phyloP scores from a whole-genome alignment of 2,797 vertebrate genomes.

The Oryzias sinensis region DNA sequence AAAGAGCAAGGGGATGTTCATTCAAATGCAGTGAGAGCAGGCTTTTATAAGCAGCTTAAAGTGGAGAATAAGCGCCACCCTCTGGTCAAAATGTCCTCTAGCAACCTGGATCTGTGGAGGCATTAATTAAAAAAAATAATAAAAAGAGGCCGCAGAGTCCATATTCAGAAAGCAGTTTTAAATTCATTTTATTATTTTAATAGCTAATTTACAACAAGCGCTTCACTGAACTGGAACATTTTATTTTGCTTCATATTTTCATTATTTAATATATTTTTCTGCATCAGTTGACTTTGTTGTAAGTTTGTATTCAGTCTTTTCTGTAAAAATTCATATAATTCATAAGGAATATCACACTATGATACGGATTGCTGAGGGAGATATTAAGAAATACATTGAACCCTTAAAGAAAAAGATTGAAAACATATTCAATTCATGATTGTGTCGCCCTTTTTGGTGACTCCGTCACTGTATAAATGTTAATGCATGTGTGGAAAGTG shows the following conservation, averaged over 20 bases:
- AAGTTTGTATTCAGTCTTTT: conserved; percentile 77
- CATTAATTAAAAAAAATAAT: conserved; percentile 18
- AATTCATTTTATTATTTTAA: conserved; percentile 82
- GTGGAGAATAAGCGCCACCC: conserved; percentile 54
- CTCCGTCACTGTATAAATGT: conserved; percentile 53
- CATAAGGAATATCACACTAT: conserved; percentile 83
- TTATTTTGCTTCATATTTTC: conserved; percentile 80
- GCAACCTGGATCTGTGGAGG: conserved; percentile 21
- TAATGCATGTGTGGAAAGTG: conserved; percentile 48
- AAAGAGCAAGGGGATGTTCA: conserved; percentile 29
- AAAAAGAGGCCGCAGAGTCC: conserved; percentile 47
- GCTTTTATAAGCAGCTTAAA: conserved; percentile 37
- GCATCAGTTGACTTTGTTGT: conserved; percentile 77
- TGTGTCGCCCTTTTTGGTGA: conserved; percentile 52
- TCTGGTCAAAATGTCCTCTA: conserved; percentile 26
- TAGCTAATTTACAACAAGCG: conserved; percentile 89
- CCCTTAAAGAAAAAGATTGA: conserved; percentile 75
- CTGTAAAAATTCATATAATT: conserved; percentile 83
- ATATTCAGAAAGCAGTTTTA: conserved; percentile 77
- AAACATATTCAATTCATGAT: conserved; percentile 76
- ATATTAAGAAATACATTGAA: conserved; percentile 81
- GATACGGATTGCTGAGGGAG: conserved; percentile 81
- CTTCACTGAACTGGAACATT: conserved; percentile 86
- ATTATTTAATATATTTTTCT: conserved; percentile 83
- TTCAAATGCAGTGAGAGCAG: conserved; percentile 37